Conservation (phyloP, 2,888 invertebrate genomes). For the Tipula unca region DNA sequence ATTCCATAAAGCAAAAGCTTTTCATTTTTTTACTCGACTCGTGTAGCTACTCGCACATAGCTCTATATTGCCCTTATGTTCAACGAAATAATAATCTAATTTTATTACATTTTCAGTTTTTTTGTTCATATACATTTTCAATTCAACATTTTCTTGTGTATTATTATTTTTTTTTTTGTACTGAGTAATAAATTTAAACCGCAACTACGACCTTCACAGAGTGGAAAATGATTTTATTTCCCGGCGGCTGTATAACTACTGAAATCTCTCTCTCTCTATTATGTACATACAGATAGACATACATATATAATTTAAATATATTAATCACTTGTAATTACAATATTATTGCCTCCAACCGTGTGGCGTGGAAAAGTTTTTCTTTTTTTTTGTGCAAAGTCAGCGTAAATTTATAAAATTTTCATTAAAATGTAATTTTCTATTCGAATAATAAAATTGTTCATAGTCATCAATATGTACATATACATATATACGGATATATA, state of each 20-base stretch:
- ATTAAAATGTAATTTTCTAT: neutral
- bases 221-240: neutral
- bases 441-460: neutral
- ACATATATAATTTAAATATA: neutral
- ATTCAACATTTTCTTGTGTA: neutral
- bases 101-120: neutral
- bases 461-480: neutral
- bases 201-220: neutral
- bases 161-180: neutral
- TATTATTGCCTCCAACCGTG: neutral
- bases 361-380: neutral
- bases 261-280: no score
- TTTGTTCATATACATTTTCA: neutral
- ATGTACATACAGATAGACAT: neutral
- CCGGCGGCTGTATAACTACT: neutral
- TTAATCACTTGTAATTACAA: constrained; percentile 8
- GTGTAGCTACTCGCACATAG: neutral
- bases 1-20: neutral
- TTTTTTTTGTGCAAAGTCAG: neutral
- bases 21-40: neutral
- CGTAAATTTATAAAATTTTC: neutral
- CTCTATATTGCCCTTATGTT: neutral
- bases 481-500: no score
- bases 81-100: constrained; percentile 8
- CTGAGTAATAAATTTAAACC: neutral